Base-by-base conservation (phyloP, 1,140 invertebrate genomes). In the Heliothis virescens region DNA sequence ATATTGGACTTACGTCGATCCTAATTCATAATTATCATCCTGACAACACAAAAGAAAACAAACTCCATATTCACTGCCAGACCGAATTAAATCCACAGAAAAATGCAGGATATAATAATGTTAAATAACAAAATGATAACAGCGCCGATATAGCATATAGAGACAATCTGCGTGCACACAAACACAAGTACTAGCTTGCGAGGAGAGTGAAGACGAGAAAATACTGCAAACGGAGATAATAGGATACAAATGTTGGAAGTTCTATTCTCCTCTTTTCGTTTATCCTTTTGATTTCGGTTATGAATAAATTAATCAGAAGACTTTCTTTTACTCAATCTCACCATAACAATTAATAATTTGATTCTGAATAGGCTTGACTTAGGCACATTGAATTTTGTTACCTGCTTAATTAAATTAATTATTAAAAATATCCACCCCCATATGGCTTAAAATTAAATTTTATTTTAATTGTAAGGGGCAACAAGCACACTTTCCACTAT, bases 221-320 rank as follows among this genome's bases (percentile, higher is more conserved):
- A 84, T 76, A 69, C 63, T 81, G n/a, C 72, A 79, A 63, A 60
- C n/a, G n/a, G 72, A 84, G n/a, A n/a, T n/a, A 84, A 79, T 78
- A 73, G 72, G 53, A 82, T 84, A 84, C 79, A n/a, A n/a, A n/a
- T n/a, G n/a, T n/a, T 77, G 82, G 77, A 76, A 69, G 65, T 74
- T 79, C 67, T 72, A n/a, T n/a, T n/a, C n/a, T n/a, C n/a, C n/a
- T n/a, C n/a, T n/a, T 80, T 82, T 82, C 21, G 57, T 79, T 18
- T 79, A n/a, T 63, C 18, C n/a, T n/a, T 79, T 79, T 12, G 78
- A 67, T 65, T 81, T 73, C 65, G 79, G 74, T 82, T 82, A 75
- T 82, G 76, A 78, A 75, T 63, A 82, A n/a, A n/a, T 79, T 82
- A 62, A 79, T 71, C 71, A 50, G 75, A 47, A 60, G 62, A 80